Evolutionary conservation across 1,140 invertebrate genomes (phyloP).

Genomic region (Lanistes nyassanus): DNA sequence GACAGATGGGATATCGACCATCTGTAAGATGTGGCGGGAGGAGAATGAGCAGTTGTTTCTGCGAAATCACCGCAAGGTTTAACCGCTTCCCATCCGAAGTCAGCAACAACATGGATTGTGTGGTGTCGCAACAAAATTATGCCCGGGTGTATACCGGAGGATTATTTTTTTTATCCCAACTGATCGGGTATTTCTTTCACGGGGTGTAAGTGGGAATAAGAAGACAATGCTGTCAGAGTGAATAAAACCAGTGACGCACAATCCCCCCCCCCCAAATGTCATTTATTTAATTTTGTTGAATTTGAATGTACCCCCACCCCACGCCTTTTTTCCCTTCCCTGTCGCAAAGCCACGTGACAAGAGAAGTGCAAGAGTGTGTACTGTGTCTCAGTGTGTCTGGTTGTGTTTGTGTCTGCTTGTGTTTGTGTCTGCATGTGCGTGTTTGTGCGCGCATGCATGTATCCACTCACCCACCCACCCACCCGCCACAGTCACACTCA

Average conservation of each 20-base stretch:
- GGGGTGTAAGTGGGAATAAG: background rate
- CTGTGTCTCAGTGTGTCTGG: background rate
- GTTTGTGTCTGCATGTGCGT: background rate
- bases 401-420: conserved; percentile 3
- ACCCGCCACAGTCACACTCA: background rate
- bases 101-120: no score
- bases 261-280: no score
- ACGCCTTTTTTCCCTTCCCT: background rate
- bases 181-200: background rate
- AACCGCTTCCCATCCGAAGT: no score
- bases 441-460: background rate
- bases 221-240: background rate
- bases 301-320: background rate
- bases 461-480: background rate
- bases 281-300: no score
- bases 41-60: no score
- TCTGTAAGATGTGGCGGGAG: no score
- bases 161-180: background rate
- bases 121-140: background rate
- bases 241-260: background rate
- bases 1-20: no score
- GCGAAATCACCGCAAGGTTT: no score
- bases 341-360: background rate
- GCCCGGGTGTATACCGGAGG: background rate
- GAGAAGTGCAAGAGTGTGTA: no score